phyloP scores from a whole-genome alignment of 2,797 vertebrate species.

The Anguilla pacifica region DNA sequence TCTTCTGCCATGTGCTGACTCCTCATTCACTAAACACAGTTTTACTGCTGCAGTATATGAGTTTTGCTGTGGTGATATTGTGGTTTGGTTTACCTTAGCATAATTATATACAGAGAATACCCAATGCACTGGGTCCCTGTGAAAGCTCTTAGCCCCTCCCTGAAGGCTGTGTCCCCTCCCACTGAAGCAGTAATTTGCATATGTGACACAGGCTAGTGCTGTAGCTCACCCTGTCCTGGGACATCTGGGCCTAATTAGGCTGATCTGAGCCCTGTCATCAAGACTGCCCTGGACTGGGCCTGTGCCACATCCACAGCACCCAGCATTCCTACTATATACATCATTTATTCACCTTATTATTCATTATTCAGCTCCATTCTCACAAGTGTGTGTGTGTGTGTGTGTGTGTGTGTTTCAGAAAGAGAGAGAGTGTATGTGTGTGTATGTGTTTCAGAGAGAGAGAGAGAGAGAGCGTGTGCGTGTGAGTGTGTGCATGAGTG shows the following conservation, averaged over 20 bases:
- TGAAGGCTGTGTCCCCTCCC: not conserved
- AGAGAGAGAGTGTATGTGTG: not conserved
- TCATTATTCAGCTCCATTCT: not conserved
- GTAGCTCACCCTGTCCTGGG: not conserved
- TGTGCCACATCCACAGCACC: not conserved
- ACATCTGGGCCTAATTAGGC: not conserved
- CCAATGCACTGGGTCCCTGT: not conserved
- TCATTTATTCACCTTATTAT: not conserved
- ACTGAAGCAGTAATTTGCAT: not conserved
- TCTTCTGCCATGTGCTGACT: not conserved
- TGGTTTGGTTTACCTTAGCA: not conserved
- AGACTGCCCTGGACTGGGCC: not conserved
- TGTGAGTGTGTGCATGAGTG: constrained; percentile 4
- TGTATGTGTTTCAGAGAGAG: not conserved
- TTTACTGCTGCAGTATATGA: not conserved
- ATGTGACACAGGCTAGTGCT: not conserved
- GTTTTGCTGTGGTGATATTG: not conserved
- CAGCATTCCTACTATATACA: not conserved
- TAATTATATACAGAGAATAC: not conserved
- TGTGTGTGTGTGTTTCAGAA: not conserved
- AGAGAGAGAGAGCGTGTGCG: too few relatives aligned
- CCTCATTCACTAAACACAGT: too few relatives aligned
- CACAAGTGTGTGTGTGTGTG: not conserved
- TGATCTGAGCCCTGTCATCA: not conserved
- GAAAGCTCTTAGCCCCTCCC: not conserved